phyloP scores from a whole-genome alignment of 2,797 vertebrate species.

The Falco cherrug region DNA sequence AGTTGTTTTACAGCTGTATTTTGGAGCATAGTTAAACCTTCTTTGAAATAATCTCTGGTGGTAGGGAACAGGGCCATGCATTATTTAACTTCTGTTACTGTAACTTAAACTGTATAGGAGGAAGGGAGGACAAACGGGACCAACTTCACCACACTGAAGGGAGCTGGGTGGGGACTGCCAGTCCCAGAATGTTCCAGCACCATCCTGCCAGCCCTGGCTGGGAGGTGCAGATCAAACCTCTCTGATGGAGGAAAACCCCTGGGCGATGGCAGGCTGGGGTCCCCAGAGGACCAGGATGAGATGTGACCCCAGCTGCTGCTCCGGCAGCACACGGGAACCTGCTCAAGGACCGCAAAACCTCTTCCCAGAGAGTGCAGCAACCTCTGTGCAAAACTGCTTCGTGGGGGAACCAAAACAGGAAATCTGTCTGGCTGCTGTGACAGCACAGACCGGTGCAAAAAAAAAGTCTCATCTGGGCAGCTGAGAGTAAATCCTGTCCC shows the following conservation, averaged over 20 bases:
- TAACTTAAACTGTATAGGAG: not conserved
- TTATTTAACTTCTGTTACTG: not conserved
- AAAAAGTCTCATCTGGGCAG: not conserved
- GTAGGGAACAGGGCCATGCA: slow-evolving; percentile 52
- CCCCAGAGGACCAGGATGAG: not conserved
- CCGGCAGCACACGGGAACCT: not conserved
- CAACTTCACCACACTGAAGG: fast-evolving
- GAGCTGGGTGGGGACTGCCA: not conserved
- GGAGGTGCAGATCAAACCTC: not conserved
- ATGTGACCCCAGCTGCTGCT: not conserved
- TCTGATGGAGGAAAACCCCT: not conserved
- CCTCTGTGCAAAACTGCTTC: slow-evolving; percentile 24
- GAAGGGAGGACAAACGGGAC: not conserved
- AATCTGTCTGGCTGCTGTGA: not conserved
- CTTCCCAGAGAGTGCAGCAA: not conserved
- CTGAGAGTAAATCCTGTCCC: not conserved
- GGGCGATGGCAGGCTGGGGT: not conserved
- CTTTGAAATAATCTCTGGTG: slow-evolving; percentile 10
- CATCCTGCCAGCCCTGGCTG: not conserved
- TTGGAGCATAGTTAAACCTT: slow-evolving; percentile 46
- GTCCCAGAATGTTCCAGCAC: not conserved
- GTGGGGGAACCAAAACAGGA: not conserved
- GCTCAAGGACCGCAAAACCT: not conserved
- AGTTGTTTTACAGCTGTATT: slow-evolving; percentile 57
- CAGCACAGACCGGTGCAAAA: slow-evolving; percentile 36